Percentiles rank a stretch among this genome's conserved stretches.
Conservation (phyloP, 2,888 invertebrate species). For the Zaprionus bogoriensis region DNA sequence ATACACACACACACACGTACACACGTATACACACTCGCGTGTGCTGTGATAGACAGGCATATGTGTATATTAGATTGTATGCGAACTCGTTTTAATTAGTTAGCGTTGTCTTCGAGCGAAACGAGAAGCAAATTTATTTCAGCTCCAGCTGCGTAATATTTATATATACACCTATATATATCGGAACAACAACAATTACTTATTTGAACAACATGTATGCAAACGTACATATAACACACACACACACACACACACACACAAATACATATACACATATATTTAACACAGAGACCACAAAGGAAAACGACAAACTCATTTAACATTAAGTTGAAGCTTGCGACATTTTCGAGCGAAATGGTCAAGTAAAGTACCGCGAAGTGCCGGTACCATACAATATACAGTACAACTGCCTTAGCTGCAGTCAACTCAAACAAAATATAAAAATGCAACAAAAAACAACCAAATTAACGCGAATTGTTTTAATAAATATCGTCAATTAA, state of each 20-base stretch:
- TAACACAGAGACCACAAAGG: too few species aligned
- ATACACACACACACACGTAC: not conserved
- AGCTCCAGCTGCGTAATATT: constrained; percentile 1
- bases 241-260: constrained; percentile 5
- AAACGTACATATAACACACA: not conserved
- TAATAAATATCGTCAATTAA: constrained; percentile 2
- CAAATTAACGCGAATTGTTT: not conserved
- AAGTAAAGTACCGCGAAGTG: constrained; percentile 20
- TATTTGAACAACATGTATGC: constrained; percentile 19
- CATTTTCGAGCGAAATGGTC: constrained; percentile 37
- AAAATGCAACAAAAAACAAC: constrained; percentile 43
- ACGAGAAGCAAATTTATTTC: not conserved
- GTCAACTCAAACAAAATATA: constrained; percentile 54
- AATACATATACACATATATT: constrained; percentile 9
- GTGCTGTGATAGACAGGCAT: too few species aligned
- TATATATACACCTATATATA: constrained; percentile 1
- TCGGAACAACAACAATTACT: constrained; percentile 14
- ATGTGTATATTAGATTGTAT: not conserved
- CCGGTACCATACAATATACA: constrained; percentile 16
- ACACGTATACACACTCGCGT: not conserved
- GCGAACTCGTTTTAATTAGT: too few species aligned
- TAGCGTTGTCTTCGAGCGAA: not conserved
- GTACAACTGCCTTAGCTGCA: constrained; percentile 44
- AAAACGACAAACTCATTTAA: constrained; percentile 45
- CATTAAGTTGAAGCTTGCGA: constrained; percentile 42